Evolutionary conservation across 2,113 vertebrate species (phyloP), one percentile per base, ranked within the genome.

Genomic region (Ornithorhynchus anatinus): DNA sequence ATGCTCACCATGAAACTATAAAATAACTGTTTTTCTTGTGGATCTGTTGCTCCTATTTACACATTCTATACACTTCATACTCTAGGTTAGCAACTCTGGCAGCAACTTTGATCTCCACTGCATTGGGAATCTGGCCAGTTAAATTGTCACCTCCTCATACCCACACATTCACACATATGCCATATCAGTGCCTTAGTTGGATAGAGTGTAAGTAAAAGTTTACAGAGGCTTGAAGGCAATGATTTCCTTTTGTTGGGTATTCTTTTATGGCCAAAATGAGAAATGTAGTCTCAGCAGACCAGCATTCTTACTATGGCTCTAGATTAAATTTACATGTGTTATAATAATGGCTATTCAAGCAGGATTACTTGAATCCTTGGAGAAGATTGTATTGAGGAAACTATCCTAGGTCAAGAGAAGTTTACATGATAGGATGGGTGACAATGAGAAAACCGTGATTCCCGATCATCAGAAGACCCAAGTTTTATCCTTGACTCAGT

Each of bases 71-170:
- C 16, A 20, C 77, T 81, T 81, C 52, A 2, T 64, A 75, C 61
- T 67, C 64, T 56, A 78, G 80, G 70, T 82, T 81, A 80, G 75
- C 77, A 74, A 70, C 51, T 84, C 70, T 77, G 45, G 52, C 63
- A 47, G 25, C 66, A 51, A 23, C 71, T 84, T 84, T 86, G 73
- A 80, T 84, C 77, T 80, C 25, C 27, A 62, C 17, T 77, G 50
- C 63, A 69, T 62, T 57, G 81, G 45, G 60, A 56, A 67, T 70
- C 77, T 62, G 82, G 60, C 68, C 61, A 77, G 52, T 73, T 79
- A 87, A 86, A 80, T 56, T 80, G 82, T 80, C 71, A 62, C 22
- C 80, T 80, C 80, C 31, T 80, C 64, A 61, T 64, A 75, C 61
- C 69, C 43, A 53, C 52, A 61, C 69, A 45, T 36, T 54, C 36